A percentile compares a stretch with the other conserved stretches of the same genome.
These are phyloP conservation scores for Caradrina clavipalpis DNA, from an alignment of 2,888 invertebrate genomes.

Conservation along the genomic window DNA sequence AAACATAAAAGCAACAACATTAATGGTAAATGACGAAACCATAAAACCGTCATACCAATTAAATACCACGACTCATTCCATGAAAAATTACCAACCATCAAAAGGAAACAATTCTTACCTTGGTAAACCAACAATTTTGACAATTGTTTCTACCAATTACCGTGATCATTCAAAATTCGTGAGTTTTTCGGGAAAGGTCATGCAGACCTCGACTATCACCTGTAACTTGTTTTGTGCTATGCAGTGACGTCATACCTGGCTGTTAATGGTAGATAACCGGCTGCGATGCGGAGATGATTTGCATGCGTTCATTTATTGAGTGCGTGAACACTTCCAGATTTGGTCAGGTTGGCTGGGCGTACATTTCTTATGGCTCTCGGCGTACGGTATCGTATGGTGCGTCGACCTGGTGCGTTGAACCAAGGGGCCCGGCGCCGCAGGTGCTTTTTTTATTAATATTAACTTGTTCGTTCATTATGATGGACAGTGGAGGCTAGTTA, in stretches of 20 bases:
- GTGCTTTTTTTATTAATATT: constrained; percentile 79
- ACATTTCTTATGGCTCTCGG: constrained; percentile 84
- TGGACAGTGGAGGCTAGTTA: constrained; percentile 55
- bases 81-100: constrained; percentile 22
- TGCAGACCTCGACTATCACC: constrained; percentile 78
- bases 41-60: constrained; percentile 33
- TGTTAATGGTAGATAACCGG: constrained; percentile 76
- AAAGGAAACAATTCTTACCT: constrained; percentile 25
- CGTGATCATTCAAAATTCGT: constrained; percentile 40
- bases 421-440: constrained; percentile 80
- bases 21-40: constrained; percentile 26
- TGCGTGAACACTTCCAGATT: constrained; percentile 74
- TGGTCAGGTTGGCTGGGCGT: constrained; percentile 81
- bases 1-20: constrained; percentile 14
- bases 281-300: constrained; percentile 75
- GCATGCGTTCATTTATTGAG: constrained; percentile 74
- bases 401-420: constrained; percentile 89
- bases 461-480: constrained; percentile 68
- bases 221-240: constrained; percentile 85
- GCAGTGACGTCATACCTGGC: constrained; percentile 84
- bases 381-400: constrained; percentile 87
- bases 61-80: constrained; percentile 11
- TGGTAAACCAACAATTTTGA: constrained; percentile 30
- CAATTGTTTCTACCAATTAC: constrained; percentile 25
- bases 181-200: constrained; percentile 74